These are phyloP conservation scores for Eidolon helvum DNA, from an alignment of 2,113 vertebrate genomes.

Conservation along the genomic window DNA sequence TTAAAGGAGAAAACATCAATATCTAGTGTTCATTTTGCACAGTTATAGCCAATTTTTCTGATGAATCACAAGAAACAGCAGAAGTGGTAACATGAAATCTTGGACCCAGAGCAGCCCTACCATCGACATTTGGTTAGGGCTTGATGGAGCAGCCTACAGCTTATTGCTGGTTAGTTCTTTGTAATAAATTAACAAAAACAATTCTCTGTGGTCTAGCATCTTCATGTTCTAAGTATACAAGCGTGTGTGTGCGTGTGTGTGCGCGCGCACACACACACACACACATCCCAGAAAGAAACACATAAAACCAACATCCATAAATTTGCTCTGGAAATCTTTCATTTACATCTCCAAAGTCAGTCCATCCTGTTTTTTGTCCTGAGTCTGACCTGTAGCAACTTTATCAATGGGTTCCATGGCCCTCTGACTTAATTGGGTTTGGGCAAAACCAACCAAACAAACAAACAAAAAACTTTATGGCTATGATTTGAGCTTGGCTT, in stretches of 20 bases:
- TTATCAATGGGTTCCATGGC: neutral
- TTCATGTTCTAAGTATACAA: neutral
- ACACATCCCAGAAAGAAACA: neutral
- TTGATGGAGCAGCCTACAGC: neutral
- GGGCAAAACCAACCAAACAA: neutral
- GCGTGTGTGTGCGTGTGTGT: accelerated
- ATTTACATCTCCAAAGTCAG: neutral
- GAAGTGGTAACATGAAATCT: neutral
- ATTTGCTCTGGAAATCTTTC: neutral
- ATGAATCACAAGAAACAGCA: neutral
- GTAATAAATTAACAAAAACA: neutral
- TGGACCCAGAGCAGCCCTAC: neutral
- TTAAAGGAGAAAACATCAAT: neutral
- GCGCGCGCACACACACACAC: no score
- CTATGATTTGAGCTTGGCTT: neutral
- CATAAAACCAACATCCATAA: neutral
- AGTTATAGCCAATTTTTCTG: neutral
- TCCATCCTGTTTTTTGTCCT: neutral
- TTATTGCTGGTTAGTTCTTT: neutral
- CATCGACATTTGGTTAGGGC: neutral
- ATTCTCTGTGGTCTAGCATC: neutral
- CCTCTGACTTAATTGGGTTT: neutral
- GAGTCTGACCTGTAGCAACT: neutral
- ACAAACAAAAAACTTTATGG: neutral
- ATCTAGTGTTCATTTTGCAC: neutral